phyloP scores from a whole-genome alignment of 2,888 invertebrate species.

The Ormyrus rosae region DNA sequence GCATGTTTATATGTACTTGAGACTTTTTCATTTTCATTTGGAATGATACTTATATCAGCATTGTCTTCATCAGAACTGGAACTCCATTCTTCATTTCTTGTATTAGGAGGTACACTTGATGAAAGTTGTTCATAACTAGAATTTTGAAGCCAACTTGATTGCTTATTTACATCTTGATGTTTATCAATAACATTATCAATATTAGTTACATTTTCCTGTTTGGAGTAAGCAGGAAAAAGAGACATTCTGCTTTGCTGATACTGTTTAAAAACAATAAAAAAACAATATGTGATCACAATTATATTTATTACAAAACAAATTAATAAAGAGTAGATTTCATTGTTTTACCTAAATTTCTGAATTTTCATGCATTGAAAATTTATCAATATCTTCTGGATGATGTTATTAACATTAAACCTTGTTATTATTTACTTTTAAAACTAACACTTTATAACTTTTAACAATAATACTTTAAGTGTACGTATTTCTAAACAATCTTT shows the following conservation, averaged over 20 bases:
- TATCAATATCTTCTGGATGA: no score
- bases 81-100: slow-evolving; percentile 10
- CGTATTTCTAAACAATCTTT: no score
- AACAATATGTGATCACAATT: no score
- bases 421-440: no score
- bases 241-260: slow-evolving; percentile 46
- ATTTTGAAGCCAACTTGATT: slow-evolving; percentile 52
- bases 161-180: neutral
- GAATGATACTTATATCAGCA: neutral
- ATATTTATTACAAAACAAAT: no score
- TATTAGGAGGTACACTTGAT: neutral
- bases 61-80: slow-evolving; percentile 51
- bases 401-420: no score
- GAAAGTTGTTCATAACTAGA: slow-evolving; percentile 51
- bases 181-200: neutral
- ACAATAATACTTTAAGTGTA: no score
- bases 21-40: neutral
- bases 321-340: no score
- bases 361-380: no score
- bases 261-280: no score
- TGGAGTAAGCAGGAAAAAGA: slow-evolving; percentile 56
- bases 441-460: no score
- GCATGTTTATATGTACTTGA: neutral
- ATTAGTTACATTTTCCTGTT: slow-evolving; percentile 1
- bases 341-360: no score